Evolutionary conservation across 1,140 invertebrate genomes (phyloP), one percentile per base, ranked within the genome.

Genomic region (Drosophila subobscura): DNA sequence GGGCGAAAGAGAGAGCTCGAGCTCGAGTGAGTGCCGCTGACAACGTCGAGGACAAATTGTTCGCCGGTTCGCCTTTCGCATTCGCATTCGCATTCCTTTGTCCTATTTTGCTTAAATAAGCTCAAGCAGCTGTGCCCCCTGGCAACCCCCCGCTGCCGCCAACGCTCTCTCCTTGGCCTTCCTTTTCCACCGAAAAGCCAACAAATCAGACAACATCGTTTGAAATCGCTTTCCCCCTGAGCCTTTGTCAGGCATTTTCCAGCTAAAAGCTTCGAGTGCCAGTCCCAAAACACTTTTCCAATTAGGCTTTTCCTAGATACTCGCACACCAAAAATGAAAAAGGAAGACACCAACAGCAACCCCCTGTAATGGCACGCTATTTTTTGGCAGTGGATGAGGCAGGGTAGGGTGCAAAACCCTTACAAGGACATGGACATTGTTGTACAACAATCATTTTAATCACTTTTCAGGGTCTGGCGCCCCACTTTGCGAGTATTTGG

Each of bases 391-490:
- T 20, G 33, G 14, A 37, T 25, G 37, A 46, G 23, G 6, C 16
- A 60, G 6, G 5, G n/a, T 10, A 5, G 49, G 33, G 27, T 49
- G 66, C 51, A 66, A 74, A 80, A 81, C 66, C 77, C 75, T 88
- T 73, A 77, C 83, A 86, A 88, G 81, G 83, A 88, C 77, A 57
- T 73, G 59, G 57, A 63, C 63, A 77, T 76, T 80, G 77, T 80
- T 77, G 57, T 72, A 83, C 83, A 85, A 78, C 64, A 81, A 80
- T 54, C 77, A 44, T 89, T 89, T 84, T 89, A 86, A 86, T 86
- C 83, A 86, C 85, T 89, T 89, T 88, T 89, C 79, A 89, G 79
- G 79, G 79, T 85, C 72, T 88, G 83, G 67, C 76, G 75, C 76
- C 70, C 49, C 52, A 56, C 55, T 67, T 72, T 70, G 49, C 44